Percentiles rank a stretch among this genome's conserved stretches.
These are phyloP conservation scores for Paratilapia polleni DNA, from an alignment of 2,113 vertebrate genomes.

Conservation along the genomic window DNA sequence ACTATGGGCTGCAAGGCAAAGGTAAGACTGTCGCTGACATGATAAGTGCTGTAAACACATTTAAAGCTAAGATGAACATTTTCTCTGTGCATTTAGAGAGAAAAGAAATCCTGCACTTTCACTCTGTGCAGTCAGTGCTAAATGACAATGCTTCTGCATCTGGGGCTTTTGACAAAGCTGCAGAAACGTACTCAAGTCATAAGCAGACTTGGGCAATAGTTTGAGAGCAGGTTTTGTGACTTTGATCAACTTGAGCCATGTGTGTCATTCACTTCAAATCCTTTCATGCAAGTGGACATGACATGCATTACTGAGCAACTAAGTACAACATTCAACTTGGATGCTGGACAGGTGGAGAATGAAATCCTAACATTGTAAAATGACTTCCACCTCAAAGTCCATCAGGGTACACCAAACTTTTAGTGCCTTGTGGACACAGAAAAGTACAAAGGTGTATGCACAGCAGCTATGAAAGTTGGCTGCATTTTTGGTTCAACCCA, in stretches of 20 bases:
- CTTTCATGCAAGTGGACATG: neutral
- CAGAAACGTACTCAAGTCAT: slow-evolving; percentile 32
- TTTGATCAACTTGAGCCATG: neutral
- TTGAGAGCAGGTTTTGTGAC: neutral
- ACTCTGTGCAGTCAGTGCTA: slow-evolving; percentile 27
- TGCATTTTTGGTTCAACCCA: too few relatives aligned
- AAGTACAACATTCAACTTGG: neutral
- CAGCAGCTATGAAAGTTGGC: too few relatives aligned
- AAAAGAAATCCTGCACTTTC: slow-evolving; percentile 53
- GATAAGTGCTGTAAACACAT: slow-evolving; percentile 29
- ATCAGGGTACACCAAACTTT: too few relatives aligned
- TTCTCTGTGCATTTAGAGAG: slow-evolving; percentile 46
- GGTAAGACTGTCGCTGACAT: too few relatives aligned
- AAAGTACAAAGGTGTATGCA: too few relatives aligned
- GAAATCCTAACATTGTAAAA: neutral
- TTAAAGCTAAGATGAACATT: slow-evolving; percentile 54
- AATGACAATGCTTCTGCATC: slow-evolving; percentile 46
- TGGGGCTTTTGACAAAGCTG: neutral
- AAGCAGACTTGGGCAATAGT: neutral
- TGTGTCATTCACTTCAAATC: neutral
- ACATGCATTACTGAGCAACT: neutral
- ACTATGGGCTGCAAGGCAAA: too few relatives aligned
- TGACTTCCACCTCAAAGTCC: neutral
- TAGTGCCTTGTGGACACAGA: too few relatives aligned
- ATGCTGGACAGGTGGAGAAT: neutral